Conservation (phyloP, 2,888 invertebrate genomes). For the Erynnis tages region DNA sequence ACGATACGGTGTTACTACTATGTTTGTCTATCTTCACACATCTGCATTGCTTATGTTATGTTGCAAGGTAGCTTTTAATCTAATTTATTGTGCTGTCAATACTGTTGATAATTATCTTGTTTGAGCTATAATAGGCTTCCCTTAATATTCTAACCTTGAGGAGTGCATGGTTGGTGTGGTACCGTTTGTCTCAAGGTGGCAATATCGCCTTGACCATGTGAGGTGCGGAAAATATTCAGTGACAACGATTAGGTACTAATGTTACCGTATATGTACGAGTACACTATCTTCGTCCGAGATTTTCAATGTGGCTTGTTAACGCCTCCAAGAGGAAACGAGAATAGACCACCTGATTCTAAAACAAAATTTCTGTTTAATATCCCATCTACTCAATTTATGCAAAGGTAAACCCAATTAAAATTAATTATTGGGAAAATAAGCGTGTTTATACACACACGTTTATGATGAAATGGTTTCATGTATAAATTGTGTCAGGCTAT, state of each 20-base stretch:
- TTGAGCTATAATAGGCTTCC: constrained; percentile 4
- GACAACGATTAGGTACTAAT: too few species aligned
- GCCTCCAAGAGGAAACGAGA: too few species aligned
- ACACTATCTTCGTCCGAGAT: too few species aligned
- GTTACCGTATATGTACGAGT: too few species aligned
- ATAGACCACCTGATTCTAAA: too few species aligned
- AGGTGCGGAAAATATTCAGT: too few species aligned
- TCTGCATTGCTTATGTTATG: constrained; percentile 5
- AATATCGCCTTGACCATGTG: background rate
- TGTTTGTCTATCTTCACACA: constrained; percentile 3
- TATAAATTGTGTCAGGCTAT: constrained; percentile 1
- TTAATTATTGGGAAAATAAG: background rate
- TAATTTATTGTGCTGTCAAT: constrained; percentile 9
- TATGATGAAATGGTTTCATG: constrained; percentile 10
- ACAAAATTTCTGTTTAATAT: too few species aligned
- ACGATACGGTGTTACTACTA: constrained; percentile 6
- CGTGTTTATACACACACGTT: background rate
- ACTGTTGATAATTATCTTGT: background rate
- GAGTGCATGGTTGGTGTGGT: constrained; percentile 15
- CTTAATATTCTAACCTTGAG: constrained; percentile 5
- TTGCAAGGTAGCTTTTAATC: constrained; percentile 6
- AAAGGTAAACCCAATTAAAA: background rate
- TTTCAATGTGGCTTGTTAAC: too few species aligned
- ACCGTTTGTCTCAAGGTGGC: constrained; percentile 8
- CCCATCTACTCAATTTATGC: background rate